Evolutionary conservation across 1,140 invertebrate species (phyloP), one percentile per base, ranked within the genome.

Genomic region (Laodelphax striatellus): DNA sequence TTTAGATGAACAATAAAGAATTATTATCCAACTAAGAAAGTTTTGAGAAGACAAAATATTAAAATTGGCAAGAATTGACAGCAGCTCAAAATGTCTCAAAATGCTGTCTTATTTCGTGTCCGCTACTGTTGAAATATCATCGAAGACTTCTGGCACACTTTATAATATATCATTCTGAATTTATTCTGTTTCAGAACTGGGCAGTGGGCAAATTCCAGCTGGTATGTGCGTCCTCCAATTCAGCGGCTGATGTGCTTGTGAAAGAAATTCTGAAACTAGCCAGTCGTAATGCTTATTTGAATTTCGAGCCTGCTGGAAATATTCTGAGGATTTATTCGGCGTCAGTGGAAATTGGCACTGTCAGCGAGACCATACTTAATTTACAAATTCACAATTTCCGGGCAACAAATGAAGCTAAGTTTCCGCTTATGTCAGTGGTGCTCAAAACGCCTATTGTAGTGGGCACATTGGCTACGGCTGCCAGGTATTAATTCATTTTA

Each of bases 141-240:
- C n/a, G n/a, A n/a, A n/a, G n/a, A n/a, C n/a, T n/a, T 28, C 2
- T 28, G 2, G 24, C 24, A 28, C 24, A 28, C 24, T 6, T 28
- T 28, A 2, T 28, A 28, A 4, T 6, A 28, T 4, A 2, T 28
- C 6, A 28, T 28, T 28, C 6, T 28, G n/a, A n/a, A 28, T 28
- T 28, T 6, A 28, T 4, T 28, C 6, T 28, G 5, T 50, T 50
- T 2, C 46, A 50, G 46, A 50, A 50, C 46, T 50, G 46, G 46
- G 21, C 6, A 10, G 16, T 50, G 1, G 28, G 38, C 4, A 28
- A 28, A 31, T 28, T 16, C 8, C 59, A 60, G 52, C 16, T 97
- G 24, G 79, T 94, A 24, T 88, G 87, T 31, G 85, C 92, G 11
- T 92, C 93, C 1, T 92, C 92, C 0, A 94, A 94, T 67, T 90